phyloP scores from a whole-genome alignment of 2,888 invertebrate genomes.

The Rhagonycha lutea region DNA sequence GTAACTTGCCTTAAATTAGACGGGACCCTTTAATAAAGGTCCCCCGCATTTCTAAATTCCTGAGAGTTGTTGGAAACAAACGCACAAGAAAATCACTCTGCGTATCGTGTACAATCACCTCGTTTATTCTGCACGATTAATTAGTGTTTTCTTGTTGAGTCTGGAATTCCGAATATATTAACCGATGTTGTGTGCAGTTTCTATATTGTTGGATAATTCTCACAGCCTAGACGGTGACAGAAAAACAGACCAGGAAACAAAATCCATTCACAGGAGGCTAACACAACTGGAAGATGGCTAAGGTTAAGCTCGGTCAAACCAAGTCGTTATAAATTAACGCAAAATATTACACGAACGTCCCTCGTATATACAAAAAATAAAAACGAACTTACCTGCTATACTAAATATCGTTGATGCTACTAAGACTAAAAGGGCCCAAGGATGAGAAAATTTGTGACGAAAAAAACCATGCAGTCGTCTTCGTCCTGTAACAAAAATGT shows the following conservation, averaged over 20 bases:
- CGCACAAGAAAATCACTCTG: constrained; percentile 2
- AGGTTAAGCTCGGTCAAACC: constrained; percentile 16
- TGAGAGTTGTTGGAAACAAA: background rate
- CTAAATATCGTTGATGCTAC: constrained; percentile 54
- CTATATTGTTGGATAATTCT: constrained; percentile 6
- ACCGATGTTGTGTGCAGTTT: background rate
- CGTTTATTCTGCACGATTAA: constrained; percentile 18
- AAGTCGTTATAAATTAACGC: background rate
- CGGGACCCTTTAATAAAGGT: background rate
- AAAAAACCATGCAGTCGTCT: constrained; percentile 50
- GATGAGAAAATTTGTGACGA: constrained; percentile 52
- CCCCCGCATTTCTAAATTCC: background rate
- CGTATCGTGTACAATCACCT: constrained; percentile 18
- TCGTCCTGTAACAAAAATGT: constrained; percentile 50
- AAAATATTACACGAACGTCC: background rate
- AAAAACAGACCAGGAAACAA: constrained; percentile 18
- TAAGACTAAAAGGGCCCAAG: constrained; percentile 54
- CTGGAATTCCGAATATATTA: constrained; percentile 21
- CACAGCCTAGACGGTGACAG: constrained; percentile 21
- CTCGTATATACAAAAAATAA: background rate
- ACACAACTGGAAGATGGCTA: background rate
- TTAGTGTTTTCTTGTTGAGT: constrained; percentile 20
- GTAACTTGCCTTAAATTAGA: background rate
- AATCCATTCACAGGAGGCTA: constrained; percentile 9
- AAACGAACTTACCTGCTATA: constrained; percentile 53